These are phyloP conservation scores for Mormyrus iriodes DNA, from an alignment of 2,113 vertebrate genomes.

Conservation along the genomic window DNA sequence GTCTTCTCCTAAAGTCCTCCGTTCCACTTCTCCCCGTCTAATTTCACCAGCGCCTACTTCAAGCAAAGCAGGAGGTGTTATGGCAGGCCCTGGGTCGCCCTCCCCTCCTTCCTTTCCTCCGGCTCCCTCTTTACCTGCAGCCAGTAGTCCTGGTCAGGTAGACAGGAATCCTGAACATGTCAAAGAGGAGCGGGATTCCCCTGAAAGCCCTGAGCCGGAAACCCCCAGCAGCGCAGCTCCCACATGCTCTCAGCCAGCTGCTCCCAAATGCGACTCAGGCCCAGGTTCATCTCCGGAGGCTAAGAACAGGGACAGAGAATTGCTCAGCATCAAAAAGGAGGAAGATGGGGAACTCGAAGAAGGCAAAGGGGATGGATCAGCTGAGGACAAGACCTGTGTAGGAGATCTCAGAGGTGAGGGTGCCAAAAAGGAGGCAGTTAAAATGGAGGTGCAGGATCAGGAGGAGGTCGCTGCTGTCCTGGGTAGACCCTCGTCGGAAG, in stretches of 20 bases:
- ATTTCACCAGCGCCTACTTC: not conserved
- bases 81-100: conserved; percentile 37
- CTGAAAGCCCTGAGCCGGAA: conserved; percentile 49
- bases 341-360: conserved; percentile 43
- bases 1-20: conserved; percentile 27
- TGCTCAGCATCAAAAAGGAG: conserved; percentile 35
- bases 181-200: conserved; percentile 67
- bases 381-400: conserved; percentile 22
- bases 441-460: conserved; percentile 36
- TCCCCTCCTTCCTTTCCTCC: conserved; percentile 38
- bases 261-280: conserved; percentile 47
- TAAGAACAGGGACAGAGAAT: not conserved
- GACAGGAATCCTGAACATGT: conserved; percentile 63
- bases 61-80: conserved; percentile 51
- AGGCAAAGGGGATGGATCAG: not conserved
- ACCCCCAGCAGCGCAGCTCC: conserved; percentile 38
- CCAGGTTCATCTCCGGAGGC: conserved; percentile 34
- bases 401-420: conserved; percentile 16
- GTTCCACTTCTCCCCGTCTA: conserved; percentile 23
- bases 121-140: not conserved
- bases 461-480: conserved; percentile 48
- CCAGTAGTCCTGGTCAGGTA: conserved; percentile 23
- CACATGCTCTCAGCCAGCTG: not conserved
- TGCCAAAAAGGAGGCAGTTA: conserved; percentile 19
- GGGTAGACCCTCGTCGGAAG: conserved; percentile 5